A percentile compares a stretch with the other conserved stretches of the same genome.
Conservation (phyloP, 2,888 invertebrate species). For the Liposcelis brunnea region DNA sequence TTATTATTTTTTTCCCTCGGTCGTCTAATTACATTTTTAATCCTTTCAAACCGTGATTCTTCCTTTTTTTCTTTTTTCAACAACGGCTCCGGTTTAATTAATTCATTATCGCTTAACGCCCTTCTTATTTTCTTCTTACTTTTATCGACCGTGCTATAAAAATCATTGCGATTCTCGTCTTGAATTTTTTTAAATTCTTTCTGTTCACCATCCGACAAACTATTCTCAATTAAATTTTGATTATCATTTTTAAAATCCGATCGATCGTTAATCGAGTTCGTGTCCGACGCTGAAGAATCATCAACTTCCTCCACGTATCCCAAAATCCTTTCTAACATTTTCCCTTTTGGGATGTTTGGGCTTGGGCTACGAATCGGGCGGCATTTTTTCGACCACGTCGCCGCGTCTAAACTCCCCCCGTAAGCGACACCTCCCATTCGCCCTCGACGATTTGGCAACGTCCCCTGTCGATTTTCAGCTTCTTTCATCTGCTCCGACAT, state of each 20-base stretch:
- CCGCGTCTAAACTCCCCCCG: conserved; percentile 20
- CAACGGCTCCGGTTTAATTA: too few relatives aligned
- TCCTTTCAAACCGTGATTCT: too few relatives aligned
- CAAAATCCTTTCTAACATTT: neutral
- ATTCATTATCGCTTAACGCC: neutral
- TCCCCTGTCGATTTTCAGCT: conserved; percentile 17
- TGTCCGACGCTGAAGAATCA: neutral
- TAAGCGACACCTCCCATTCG: conserved; percentile 23
- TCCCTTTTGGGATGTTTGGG: conserved; percentile 11
- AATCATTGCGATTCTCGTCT: conserved; percentile 1
- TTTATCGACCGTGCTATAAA: conserved; percentile 1
- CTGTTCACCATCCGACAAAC: neutral
- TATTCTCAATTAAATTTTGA: neutral
- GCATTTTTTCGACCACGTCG: conserved; percentile 15
- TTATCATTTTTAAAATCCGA: conserved; percentile 1
- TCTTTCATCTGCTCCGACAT: conserved; percentile 13
- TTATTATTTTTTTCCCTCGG: too few relatives aligned
- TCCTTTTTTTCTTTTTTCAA: too few relatives aligned
- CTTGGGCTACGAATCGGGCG: conserved; percentile 17
- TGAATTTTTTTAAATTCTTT: neutral
- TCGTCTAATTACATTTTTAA: too few relatives aligned
- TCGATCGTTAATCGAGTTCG: neutral
- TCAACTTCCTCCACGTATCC: conserved; percentile 15
- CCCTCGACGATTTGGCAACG: conserved; percentile 13
- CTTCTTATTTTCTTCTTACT: neutral